These are phyloP conservation scores for Orthonychiurus folsomi DNA, from an alignment of 2,888 invertebrate species.

Conservation along the genomic window DNA sequence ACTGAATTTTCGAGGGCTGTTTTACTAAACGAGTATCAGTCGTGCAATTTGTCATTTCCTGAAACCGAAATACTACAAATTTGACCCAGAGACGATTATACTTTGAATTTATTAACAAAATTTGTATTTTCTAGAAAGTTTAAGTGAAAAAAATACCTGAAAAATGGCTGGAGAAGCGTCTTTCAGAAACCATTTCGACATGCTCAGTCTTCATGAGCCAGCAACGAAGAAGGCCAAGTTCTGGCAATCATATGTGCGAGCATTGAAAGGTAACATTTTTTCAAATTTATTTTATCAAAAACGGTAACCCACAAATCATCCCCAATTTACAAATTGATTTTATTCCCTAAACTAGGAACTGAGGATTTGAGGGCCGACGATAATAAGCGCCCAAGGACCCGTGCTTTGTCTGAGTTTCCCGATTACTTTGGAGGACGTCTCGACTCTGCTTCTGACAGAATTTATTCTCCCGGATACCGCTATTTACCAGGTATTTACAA, in stretches of 20 bases:
- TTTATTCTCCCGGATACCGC: slow-evolving; percentile 78
- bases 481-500: slow-evolving; percentile 84
- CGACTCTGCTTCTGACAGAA: slow-evolving; percentile 55
- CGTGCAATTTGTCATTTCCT: too few species aligned
- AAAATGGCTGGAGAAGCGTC: slow-evolving; percentile 45
- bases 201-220: slow-evolving; percentile 86
- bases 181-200: slow-evolving; percentile 85
- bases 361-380: slow-evolving; percentile 86
- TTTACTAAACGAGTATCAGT: too few species aligned
- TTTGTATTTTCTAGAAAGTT: too few species aligned
- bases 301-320: background rate
- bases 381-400: slow-evolving; percentile 54
- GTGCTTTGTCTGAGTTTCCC: slow-evolving; percentile 29
- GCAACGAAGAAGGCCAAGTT: slow-evolving; percentile 86
- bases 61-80: too few species aligned
- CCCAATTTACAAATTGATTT: background rate
- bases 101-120: too few species aligned
- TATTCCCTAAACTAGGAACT: slow-evolving; percentile 60
- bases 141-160: too few species aligned
- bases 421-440: slow-evolving; percentile 18
- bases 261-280: slow-evolving; percentile 65
- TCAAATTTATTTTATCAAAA: background rate
- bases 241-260: slow-evolving; percentile 87
- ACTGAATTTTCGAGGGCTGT: too few species aligned
- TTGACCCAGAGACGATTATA: too few species aligned